A percentile compares a stretch with the other conserved stretches of the same genome.
Conservation (phyloP, 1,140 invertebrate species). For the Neodiprion virginianus region DNA sequence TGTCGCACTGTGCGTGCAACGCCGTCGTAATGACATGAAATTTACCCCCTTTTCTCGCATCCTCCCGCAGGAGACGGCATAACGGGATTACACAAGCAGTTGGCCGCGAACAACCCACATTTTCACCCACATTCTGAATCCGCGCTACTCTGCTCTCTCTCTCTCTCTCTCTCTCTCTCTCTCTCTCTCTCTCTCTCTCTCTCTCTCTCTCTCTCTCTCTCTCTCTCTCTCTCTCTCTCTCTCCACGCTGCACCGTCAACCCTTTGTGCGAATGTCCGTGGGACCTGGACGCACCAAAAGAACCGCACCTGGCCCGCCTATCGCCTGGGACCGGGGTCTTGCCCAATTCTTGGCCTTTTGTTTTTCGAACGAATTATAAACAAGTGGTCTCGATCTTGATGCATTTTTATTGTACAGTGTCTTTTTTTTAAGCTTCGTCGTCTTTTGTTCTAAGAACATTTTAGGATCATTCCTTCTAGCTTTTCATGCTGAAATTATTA, state of each 20-base stretch:
- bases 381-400: too few species aligned
- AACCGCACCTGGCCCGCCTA: constrained; percentile 8
- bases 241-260: background rate
- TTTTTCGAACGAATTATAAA: too few species aligned
- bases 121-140: constrained; percentile 7
- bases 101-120: background rate
- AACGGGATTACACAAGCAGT: background rate
- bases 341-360: too few species aligned
- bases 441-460: too few species aligned
- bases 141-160: constrained; percentile 21
- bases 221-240: background rate
- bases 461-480: constrained; percentile 13
- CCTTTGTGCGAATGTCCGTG: constrained; percentile 10
- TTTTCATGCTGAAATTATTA: background rate
- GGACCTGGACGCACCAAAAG: background rate
- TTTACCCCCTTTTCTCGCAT: too few species aligned
- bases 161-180: background rate
- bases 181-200: background rate
- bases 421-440: too few species aligned
- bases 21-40: too few species aligned
- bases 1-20: too few species aligned
- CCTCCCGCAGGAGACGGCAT: background rate
- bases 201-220: background rate
- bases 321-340: background rate
- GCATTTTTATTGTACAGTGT: too few species aligned